Evolutionary conservation across 2,888 invertebrate species (phyloP).

Genomic region (Muschampia plurimacula): DNA sequence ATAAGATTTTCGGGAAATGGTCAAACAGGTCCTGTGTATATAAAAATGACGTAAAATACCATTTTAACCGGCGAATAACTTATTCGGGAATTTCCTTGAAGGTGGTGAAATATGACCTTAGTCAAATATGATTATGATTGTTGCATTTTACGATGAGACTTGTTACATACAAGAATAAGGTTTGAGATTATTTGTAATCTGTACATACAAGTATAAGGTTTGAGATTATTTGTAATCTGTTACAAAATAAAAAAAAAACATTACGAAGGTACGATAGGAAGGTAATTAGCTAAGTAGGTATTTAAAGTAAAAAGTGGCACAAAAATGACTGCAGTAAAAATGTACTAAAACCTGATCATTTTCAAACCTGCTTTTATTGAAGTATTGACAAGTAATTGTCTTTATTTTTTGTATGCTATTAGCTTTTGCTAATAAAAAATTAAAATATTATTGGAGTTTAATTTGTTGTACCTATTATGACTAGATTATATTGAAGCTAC

Average conservation of each 20-base stretch:
- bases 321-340: not conserved
- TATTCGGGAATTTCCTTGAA: too few relatives aligned
- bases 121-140: too few relatives aligned
- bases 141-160: not conserved
- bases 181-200: too few relatives aligned
- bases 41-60: not conserved
- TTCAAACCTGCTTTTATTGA: constrained; percentile 22
- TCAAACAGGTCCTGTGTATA: too few relatives aligned
- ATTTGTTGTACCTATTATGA: not conserved
- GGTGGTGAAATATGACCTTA: too few relatives aligned
- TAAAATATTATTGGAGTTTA: constrained; percentile 1
- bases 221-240: not conserved
- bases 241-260: not conserved
- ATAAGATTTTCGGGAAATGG: too few relatives aligned
- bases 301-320: not conserved
- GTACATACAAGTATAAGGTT: too few relatives aligned
- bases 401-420: constrained; percentile 25
- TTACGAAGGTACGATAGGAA: not conserved
- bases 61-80: too few relatives aligned
- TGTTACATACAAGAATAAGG: not conserved
- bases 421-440: constrained; percentile 25
- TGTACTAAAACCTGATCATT: not conserved
- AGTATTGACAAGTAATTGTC: constrained; percentile 21
- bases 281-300: not conserved
- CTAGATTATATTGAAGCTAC: too few relatives aligned